Evolutionary conservation across 2,888 invertebrate genomes (phyloP).

Genomic region (Parnassius mnemosyne): DNA sequence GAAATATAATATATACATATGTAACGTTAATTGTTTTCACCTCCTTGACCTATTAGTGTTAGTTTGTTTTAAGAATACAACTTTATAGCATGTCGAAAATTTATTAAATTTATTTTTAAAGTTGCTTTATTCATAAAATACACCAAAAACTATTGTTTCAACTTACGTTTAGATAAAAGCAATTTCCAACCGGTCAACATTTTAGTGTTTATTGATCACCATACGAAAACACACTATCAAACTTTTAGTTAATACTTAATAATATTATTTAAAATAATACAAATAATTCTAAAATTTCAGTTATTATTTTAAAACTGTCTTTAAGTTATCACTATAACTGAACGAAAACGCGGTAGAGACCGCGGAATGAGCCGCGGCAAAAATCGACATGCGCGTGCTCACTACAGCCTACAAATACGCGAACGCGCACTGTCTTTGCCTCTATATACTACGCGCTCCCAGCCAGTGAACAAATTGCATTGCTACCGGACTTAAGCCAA

Average conservation of each 20-base stretch:
- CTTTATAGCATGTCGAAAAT: no score
- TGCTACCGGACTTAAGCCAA: constrained; percentile 8
- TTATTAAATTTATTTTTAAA: no score
- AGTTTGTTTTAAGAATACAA: no score
- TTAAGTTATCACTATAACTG: constrained; percentile 25
- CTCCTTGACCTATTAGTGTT: no score
- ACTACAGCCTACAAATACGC: constrained; percentile 52
- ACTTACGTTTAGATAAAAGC: constrained; percentile 70
- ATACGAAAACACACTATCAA: constrained; percentile 19
- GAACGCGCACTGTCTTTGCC: constrained; percentile 53
- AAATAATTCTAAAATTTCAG: not conserved
- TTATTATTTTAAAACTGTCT: not conserved
- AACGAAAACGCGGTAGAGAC: constrained; percentile 30
- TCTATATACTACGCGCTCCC: constrained; percentile 56
- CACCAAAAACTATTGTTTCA: not conserved
- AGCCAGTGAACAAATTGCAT: constrained; percentile 11
- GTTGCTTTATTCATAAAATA: no score
- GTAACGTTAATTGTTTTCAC: no score
- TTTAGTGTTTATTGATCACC: constrained; percentile 30
- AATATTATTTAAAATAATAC: not conserved
- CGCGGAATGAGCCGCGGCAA: constrained; percentile 40
- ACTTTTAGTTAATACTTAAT: not conserved
- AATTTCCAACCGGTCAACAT: constrained; percentile 75
- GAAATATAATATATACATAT: no score
- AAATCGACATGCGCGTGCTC: constrained; percentile 42